phyloP scores from a whole-genome alignment of 2,113 vertebrate species.

The Melanocharis versteri region DNA sequence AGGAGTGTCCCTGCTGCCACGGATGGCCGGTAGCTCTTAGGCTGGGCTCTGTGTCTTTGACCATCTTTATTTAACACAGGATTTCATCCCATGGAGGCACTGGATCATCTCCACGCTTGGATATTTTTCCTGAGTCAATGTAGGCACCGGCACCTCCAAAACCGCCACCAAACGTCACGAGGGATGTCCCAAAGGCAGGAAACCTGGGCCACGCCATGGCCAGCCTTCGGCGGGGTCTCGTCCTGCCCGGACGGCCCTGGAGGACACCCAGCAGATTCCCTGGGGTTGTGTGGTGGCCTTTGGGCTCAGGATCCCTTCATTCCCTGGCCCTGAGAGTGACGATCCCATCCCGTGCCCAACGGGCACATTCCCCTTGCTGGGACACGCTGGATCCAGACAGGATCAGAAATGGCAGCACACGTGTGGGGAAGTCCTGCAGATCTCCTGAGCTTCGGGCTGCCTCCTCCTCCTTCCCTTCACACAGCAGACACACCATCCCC shows the following conservation, averaged over 20 bases:
- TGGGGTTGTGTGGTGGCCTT: neutral
- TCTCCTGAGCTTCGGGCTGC: neutral
- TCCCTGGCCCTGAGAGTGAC: neutral
- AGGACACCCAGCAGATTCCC: neutral
- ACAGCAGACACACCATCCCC: no score
- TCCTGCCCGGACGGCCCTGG: neutral
- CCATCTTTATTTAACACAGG: no score
- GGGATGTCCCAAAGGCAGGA: no score
- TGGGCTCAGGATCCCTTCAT: neutral
- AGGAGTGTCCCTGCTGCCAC: no score
- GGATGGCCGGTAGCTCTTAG: neutral
- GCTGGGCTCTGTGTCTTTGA: neutral
- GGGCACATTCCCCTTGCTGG: neutral
- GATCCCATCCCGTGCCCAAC: neutral
- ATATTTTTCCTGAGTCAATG: neutral
- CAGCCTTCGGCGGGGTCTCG: neutral
- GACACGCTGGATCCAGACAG: neutral
- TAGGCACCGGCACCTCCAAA: accelerated
- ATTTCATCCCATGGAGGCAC: neutral
- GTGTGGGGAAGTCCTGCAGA: neutral
- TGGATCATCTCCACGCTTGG: accelerated
- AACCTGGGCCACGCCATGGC: accelerated
- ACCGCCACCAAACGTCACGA: neutral
- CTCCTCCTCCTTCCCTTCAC: neutral
- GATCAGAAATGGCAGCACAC: accelerated